Conservation (phyloP, 2,113 vertebrate species). For the Chamaea fasciata region DNA sequence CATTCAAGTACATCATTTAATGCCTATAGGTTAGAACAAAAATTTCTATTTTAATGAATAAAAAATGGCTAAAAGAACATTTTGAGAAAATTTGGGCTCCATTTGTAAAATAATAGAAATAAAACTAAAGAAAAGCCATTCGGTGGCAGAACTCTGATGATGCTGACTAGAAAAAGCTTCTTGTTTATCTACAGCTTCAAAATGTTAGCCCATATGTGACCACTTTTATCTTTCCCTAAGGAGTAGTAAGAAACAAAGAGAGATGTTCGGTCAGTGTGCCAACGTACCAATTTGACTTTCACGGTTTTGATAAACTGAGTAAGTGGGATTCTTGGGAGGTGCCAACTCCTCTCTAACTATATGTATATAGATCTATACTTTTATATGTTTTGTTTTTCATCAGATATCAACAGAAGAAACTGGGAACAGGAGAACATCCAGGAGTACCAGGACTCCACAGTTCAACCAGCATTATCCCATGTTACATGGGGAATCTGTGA, state of each 20-base stretch:
- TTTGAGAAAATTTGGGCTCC: neutral
- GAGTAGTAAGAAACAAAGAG: neutral
- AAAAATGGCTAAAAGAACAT: neutral
- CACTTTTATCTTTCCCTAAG: neutral
- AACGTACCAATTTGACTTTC: neutral
- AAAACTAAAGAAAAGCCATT: neutral
- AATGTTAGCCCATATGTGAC: neutral
- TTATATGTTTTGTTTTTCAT: neutral
- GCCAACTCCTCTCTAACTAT: neutral
- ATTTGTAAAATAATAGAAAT: neutral
- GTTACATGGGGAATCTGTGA: slow-evolving; percentile 83
- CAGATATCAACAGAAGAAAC: slow-evolving; percentile 74
- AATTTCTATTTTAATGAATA: neutral
- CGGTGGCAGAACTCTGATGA: neutral
- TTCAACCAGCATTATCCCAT: slow-evolving; percentile 71
- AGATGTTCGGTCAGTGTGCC: neutral
- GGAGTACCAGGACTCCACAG: slow-evolving; percentile 75
- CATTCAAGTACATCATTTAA: neutral
- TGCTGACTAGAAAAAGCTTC: neutral
- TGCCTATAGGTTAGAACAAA: neutral
- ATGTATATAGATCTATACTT: neutral
- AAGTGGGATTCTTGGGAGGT: neutral
- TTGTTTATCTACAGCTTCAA: neutral
- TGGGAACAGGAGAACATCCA: slow-evolving; percentile 80
- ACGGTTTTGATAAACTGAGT: neutral